Evolutionary conservation across 2,888 invertebrate species (phyloP).

Genomic region (Drosophila mettleri): DNA sequence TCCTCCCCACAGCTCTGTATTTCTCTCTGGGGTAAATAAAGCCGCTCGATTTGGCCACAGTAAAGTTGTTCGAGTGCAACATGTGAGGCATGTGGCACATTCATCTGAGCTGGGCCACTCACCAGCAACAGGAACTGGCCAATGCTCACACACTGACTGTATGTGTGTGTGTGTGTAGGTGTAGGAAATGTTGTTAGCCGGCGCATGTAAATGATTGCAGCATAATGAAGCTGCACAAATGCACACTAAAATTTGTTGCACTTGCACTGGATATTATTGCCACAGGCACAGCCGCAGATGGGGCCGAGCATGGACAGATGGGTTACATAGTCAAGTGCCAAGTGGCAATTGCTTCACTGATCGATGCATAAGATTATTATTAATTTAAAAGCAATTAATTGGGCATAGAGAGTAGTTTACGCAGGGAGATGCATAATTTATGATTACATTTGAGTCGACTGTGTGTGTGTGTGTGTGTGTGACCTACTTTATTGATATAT

Average conservation of each 20-base stretch:
- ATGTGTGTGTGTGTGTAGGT: slow-evolving; percentile 19
- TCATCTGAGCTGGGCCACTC: slow-evolving; percentile 16
- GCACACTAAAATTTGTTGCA: slow-evolving; percentile 43
- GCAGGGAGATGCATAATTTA: neutral
- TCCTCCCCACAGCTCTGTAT: too few species aligned
- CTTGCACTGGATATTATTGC: slow-evolving; percentile 26
- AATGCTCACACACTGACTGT: slow-evolving; percentile 7
- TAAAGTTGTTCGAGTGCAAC: slow-evolving; percentile 58
- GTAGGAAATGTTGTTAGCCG: slow-evolving; percentile 38
- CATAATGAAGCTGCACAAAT: slow-evolving; percentile 77
- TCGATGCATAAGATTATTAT: neutral
- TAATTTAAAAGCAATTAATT: slow-evolving; percentile 15
- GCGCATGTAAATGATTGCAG: slow-evolving; percentile 39
- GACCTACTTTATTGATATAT: slow-evolving; percentile 5
- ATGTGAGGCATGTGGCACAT: slow-evolving; percentile 48
- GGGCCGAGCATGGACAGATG: slow-evolving; percentile 1
- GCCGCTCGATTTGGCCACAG: slow-evolving; percentile 71
- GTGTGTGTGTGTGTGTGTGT: neutral
- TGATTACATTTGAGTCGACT: neutral
- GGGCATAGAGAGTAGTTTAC: neutral
- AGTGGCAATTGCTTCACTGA: slow-evolving; percentile 16
- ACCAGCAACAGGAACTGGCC: slow-evolving; percentile 35
- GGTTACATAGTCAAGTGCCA: slow-evolving; percentile 9
- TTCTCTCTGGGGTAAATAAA: slow-evolving; percentile 55
- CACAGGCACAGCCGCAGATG: neutral